phyloP scores from a whole-genome alignment of 2,113 vertebrate species.

The Felis chaus region DNA sequence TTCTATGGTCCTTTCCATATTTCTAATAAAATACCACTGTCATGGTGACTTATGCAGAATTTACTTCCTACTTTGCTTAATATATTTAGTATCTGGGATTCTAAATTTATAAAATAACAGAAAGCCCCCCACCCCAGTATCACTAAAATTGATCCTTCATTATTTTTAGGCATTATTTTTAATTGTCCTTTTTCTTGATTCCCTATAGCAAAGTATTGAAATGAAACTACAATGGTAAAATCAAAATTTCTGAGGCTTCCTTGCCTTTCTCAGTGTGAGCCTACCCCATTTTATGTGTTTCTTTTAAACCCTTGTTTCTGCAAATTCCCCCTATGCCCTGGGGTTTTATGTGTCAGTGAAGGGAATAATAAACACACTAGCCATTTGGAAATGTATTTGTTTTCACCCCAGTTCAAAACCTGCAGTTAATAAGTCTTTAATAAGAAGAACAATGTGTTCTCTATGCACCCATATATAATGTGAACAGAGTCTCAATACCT shows the following conservation, averaged over 20 bases:
- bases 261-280: not conserved
- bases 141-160: not conserved
- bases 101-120: not conserved
- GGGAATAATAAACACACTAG: not conserved
- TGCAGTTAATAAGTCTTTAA: slow-evolving; percentile 34
- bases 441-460: not conserved
- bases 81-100: not conserved
- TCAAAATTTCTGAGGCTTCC: not conserved
- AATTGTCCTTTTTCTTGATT: not conserved
- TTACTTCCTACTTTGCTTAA: not conserved
- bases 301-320: not conserved
- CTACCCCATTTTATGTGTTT: not conserved
- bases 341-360: not conserved
- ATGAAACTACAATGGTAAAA: not conserved
- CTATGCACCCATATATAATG: not conserved
- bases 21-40: not conserved
- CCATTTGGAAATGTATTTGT: not conserved
- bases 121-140: too few species aligned
- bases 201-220: not conserved
- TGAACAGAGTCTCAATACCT: not conserved
- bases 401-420: not conserved
- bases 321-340: not conserved
- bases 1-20: not conserved
- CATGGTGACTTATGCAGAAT: not conserved
- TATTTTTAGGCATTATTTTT: not conserved